Evolutionary conservation across 1,140 invertebrate species (phyloP), one percentile per base, ranked within the genome.

Genomic region (Macrobrachium nipponense): DNA sequence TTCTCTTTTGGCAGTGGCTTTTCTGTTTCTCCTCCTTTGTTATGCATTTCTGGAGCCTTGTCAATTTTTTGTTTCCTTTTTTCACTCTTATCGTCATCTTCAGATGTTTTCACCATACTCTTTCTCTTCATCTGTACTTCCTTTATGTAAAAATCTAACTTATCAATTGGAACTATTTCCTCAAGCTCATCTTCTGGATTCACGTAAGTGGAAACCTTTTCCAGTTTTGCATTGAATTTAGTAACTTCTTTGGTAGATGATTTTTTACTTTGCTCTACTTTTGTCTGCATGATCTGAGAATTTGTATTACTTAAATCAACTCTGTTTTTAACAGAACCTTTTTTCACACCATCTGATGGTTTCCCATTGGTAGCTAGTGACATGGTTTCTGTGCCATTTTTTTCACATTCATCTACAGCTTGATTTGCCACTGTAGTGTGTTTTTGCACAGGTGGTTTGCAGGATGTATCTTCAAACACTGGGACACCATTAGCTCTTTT

Each of bases 151-250:
- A 76, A 68, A 23, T 85, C 82, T 43, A 85, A 59, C 51, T 79
- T 43, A 60, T 85, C 82, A 43, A 85, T 68, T 0, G 82, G 82
- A 36, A 85, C 64, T 8, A 85, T 85, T 76, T 85, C 82, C 62
- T 85, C 82, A 11, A 85, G 62, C 20, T 70, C 76, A 43, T 85
- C 82, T 12, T 80, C 76, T n/a, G 58, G 44, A n/a, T 76, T 76
- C 5, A 76, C 73, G 20, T 76, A 51, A 4, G 72, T n/a, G 0
- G 44, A 51, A 14, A 58, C 23, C 23, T 59, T 76, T 76, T 58
- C 59, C 14, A 44, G 44, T 20, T 20, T 18, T 14, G 36, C 18
- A 76, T 58, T 59, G 4, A 58, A 43, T 20, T 20, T 58, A 58
- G 43, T 58, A 58, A 20, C 59, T 76, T 76, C 73, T 59, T 76